Conservation (phyloP, 2,888 invertebrate species). For the Phragmatobia fuliginosa region DNA sequence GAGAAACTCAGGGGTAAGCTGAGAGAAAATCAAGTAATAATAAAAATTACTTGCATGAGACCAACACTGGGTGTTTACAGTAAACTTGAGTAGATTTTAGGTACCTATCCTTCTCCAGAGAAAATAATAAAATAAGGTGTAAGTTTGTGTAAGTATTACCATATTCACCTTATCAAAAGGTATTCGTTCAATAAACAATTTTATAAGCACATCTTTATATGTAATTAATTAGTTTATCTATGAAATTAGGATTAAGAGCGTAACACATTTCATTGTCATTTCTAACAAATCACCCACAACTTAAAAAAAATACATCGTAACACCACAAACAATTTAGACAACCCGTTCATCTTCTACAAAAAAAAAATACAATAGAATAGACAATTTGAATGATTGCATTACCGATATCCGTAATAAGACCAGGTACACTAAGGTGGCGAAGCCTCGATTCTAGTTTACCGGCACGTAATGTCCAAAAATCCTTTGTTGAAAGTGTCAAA, state of each 20-base stretch:
- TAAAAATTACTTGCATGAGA: no score
- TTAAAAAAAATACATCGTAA: slow-evolving; percentile 14
- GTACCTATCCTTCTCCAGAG: no score
- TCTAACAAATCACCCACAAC: neutral
- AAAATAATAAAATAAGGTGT: no score
- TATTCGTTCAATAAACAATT: neutral
- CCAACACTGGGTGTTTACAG: no score
- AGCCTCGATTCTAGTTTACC: slow-evolving; percentile 54
- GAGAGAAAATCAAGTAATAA: no score
- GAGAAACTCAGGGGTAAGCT: no score
- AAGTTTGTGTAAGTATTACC: no score
- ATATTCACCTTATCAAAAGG: no score
- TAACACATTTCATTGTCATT: slow-evolving; percentile 11
- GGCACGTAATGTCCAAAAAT: slow-evolving; percentile 65
- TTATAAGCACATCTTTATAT: neutral
- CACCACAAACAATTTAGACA: slow-evolving; percentile 18
- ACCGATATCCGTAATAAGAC: slow-evolving; percentile 36
- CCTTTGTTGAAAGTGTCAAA: slow-evolving; percentile 39
- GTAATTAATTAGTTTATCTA: neutral
- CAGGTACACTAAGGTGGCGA: slow-evolving; percentile 46
- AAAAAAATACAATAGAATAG: slow-evolving; percentile 52
- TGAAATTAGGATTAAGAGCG: neutral
- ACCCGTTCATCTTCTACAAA: slow-evolving; percentile 21
- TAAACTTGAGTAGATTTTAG: no score
- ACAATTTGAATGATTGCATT: slow-evolving; percentile 47